These are phyloP conservation scores for Rafetus swinhoei DNA, from an alignment of 2,113 vertebrate genomes.

Conservation along the genomic window DNA sequence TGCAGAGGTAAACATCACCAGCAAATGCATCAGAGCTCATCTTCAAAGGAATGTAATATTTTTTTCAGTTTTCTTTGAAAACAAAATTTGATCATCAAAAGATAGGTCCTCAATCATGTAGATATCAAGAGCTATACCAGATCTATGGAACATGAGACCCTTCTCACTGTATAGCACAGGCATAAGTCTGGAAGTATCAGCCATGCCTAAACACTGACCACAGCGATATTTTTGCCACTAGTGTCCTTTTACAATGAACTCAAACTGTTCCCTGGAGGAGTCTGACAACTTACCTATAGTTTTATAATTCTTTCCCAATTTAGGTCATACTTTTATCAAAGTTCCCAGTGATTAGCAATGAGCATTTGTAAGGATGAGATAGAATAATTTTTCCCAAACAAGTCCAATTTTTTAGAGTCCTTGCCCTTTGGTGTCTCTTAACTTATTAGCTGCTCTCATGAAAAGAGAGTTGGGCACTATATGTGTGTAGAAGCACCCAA, in stretches of 20 bases:
- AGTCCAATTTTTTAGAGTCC: background rate
- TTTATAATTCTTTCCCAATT: background rate
- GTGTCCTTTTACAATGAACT: background rate
- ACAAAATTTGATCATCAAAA: too few relatives aligned
- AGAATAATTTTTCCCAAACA: background rate
- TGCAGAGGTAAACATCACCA: background rate
- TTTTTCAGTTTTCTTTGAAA: background rate
- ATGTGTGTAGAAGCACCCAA: background rate
- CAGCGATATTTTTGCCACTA: background rate
- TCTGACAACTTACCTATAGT: background rate
- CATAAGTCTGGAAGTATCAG: too few relatives aligned
- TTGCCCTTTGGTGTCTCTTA: background rate
- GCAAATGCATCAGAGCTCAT: background rate
- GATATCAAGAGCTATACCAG: too few relatives aligned
- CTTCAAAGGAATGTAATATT: background rate
- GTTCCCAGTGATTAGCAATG: background rate
- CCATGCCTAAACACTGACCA: background rate
- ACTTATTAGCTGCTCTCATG: background rate
- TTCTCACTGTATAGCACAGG: too few relatives aligned
- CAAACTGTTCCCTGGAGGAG: background rate
- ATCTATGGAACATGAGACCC: too few relatives aligned
- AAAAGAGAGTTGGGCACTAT: background rate
- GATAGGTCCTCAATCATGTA: too few relatives aligned
- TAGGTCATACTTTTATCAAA: background rate
- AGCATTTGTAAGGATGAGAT: background rate